Base-by-base conservation (phyloP, 2,113 vertebrate species). In the Burhinus bistriatus region DNA sequence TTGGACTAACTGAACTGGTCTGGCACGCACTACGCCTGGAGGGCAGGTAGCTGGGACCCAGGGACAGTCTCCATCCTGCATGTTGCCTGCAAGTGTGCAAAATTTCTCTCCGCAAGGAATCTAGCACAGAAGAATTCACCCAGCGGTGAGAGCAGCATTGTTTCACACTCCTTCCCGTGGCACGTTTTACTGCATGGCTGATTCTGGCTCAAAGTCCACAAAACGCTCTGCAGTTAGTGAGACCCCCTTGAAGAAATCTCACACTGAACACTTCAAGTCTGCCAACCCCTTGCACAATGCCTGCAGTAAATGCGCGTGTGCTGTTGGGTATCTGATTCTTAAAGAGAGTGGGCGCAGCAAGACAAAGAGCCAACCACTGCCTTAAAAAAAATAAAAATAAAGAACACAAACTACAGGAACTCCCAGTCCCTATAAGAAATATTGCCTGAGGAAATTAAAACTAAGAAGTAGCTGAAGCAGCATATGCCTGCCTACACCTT, bases 391-490 rank as follows among this genome's bases (percentile, higher is more conserved):
- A 15, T 12, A 54, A 13, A 38, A 59, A n/a, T n/a, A 52, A 30
- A 51, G 42, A 68, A 45, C 80, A 30, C 76, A 69, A 44, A 82
- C 81, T 75, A 54, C 71, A 83, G 86, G 55, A 95, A 64, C 83
- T 83, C 76, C 95, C 92, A 89, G 83, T 59, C 69, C 64, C 86
- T 86, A 1, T 7, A 57, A 57, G 95, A 96, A 91, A 64, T 25
- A 20, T 6, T 69, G 92, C 92, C 90, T 2, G 55, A 10, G 92
- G 95, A 51, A 93, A 90, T 90, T 44, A 82, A 95, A 97, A 82
- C 11, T 16, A 70, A 73, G 51, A 49, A 93, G 89, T 3, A 78
- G 94, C 96, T 94, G 95, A 97, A 80, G 93, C 90, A 93, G 95
- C 95, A 93, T 30, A 66, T 19, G 79, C n/a, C 84, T 92, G 88